These are phyloP conservation scores for Dipus sagitta DNA, from an alignment of 2,797 vertebrate genomes.

Conservation along the genomic window DNA sequence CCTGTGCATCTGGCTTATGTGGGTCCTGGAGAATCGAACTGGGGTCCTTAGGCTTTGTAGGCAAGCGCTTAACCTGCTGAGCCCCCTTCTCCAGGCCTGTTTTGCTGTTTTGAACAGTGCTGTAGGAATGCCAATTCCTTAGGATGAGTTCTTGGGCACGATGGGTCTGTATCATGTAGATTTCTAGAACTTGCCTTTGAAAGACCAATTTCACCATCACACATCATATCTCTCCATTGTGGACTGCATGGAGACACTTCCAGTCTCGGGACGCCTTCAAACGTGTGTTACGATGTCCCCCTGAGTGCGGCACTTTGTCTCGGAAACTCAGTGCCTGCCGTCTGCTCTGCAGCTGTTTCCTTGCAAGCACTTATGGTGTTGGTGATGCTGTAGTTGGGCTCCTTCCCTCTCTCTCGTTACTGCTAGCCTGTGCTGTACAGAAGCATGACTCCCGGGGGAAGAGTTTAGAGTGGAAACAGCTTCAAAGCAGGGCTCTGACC, in stretches of 20 bases:
- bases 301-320: background rate
- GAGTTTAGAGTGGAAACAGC: background rate
- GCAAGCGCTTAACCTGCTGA: too few species aligned
- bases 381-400: background rate
- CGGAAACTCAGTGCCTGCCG: background rate
- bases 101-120: background rate
- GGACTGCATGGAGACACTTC: background rate
- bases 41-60: too few species aligned
- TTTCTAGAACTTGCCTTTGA: background rate
- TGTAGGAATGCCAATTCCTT: too few species aligned
- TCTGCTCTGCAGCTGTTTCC: background rate
- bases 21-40: too few species aligned
- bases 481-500: background rate
- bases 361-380: background rate
- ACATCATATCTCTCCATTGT: background rate
- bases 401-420: background rate
- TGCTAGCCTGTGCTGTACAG: too few species aligned
- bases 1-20: too few species aligned
- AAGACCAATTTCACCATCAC: background rate
- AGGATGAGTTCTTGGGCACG: background rate
- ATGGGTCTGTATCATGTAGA: background rate
- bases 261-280: background rate
- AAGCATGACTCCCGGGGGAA: too few species aligned
- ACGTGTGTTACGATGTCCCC: too few species aligned
- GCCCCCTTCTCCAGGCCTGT: too few species aligned